Evolutionary conservation across 2,113 vertebrate genomes (phyloP), one percentile per base, ranked within the genome.

Genomic region (Bucco capensis): DNA sequence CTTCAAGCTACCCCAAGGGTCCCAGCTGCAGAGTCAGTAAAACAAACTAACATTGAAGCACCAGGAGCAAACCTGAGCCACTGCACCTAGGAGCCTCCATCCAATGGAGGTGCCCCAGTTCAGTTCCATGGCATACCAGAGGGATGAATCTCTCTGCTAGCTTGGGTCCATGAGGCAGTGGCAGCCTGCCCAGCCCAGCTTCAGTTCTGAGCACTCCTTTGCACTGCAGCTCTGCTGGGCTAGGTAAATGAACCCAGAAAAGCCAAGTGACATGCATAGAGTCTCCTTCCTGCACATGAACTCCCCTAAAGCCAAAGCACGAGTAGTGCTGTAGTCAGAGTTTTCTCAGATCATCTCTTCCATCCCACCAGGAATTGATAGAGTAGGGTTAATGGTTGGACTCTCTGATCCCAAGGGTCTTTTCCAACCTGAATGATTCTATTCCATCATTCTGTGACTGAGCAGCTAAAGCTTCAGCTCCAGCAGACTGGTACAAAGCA

Each of bases 171-270:
- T 10, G 35, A 28, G 27, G 49, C 56, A 37, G 44, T 3, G 33
- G 51, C 27, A 38, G n/a, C n/a, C n/a, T n/a, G n/a, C n/a, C n/a
- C n/a, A n/a, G n/a, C 46, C 66, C 27, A 22, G 12, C 50, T 31
- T 8, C 22, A 8, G 25, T 2, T 46, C 65, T 12, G 15, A 57
- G n/a, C 16, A 13, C 28, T 7, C 5, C 46, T 3, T 57, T 7
- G n/a, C 50, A 8, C 56, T 40, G 51, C 12, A 33, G 37, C 17
- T 19, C 49, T 24, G 31, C 35, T 2, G 18, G 47, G 50, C 37
- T 46, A 25, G 0, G 0, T 4, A 27, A 46, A 28, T 2, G 18
- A 46, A 14, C 50, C 12, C 12, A 2, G 5, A 35, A 40, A 25
- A 24, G 14, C 35, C 50, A 37, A 25, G 21, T 6, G 17, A 10